A percentile compares a stretch with the other conserved stretches of the same genome.
Evolutionary conservation across 1,140 invertebrate species (phyloP).

Genomic region (Drosophila willistoni): DNA sequence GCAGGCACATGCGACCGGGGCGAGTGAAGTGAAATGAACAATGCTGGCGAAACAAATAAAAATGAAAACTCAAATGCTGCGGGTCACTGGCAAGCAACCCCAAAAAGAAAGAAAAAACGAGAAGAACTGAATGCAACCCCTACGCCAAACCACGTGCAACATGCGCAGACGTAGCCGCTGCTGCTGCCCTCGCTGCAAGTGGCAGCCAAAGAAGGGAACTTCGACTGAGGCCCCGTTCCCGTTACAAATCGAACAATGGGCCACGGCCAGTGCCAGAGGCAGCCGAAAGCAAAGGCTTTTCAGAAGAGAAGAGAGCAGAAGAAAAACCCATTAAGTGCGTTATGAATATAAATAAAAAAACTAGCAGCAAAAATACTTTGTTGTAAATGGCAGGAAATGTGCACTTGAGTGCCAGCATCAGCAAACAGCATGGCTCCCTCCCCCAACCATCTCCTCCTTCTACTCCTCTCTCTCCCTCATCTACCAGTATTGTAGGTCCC

Average conservation of each 20-base stretch:
- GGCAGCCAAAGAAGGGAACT: constrained; percentile 34
- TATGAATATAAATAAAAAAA: constrained; percentile 69
- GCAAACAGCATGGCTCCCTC: constrained; percentile 28
- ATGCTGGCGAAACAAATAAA: constrained; percentile 48
- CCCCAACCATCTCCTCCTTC: not conserved
- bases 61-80: constrained; percentile 53
- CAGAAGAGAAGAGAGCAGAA: constrained; percentile 26
- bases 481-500: not conserved
- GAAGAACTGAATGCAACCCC: constrained; percentile 42
- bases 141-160: constrained; percentile 65
- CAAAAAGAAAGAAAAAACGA: constrained; percentile 21
- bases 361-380: constrained; percentile 52
- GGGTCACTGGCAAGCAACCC: constrained; percentile 62
- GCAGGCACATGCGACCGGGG: constrained; percentile 60
- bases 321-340: constrained; percentile 66
- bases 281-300: constrained; percentile 41
- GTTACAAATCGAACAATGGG: constrained; percentile 72
- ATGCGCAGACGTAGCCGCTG: constrained; percentile 66
- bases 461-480: too few species aligned
- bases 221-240: constrained; percentile 31
- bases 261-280: constrained; percentile 10
- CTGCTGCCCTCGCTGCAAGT: constrained; percentile 18
- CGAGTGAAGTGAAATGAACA: constrained; percentile 33
- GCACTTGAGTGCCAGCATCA: constrained; percentile 72
- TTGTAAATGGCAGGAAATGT: constrained; percentile 76